Evolutionary conservation across 2,797 vertebrate genomes (phyloP).

Genomic region (Muraenolepis orangiensis): DNA sequence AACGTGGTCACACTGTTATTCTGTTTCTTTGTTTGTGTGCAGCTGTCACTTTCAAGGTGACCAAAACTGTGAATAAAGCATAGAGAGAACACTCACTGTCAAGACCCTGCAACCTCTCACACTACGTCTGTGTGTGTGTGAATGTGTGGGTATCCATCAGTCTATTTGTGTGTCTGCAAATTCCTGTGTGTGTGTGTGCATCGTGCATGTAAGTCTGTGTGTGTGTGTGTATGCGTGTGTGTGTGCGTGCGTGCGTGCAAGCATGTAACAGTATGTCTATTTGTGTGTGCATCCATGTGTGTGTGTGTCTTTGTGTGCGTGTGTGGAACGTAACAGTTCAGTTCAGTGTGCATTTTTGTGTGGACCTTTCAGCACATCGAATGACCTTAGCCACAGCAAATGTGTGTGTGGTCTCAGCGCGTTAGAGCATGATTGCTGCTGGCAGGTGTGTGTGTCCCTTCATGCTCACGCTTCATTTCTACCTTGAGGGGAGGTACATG

Average conservation of each 20-base stretch:
- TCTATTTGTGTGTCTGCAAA: background rate
- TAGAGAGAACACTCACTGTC: constrained; percentile 35
- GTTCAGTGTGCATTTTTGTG: background rate
- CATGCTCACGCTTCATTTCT: background rate
- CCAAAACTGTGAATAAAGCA: constrained; percentile 52
- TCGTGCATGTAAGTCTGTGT: background rate
- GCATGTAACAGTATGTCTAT: constrained; percentile 15
- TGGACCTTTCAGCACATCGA: background rate
- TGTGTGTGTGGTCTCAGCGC: constrained; percentile 1
- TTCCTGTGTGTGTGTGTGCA: background rate
- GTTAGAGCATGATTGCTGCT: background rate
- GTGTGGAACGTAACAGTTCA: no score
- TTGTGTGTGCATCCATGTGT: background rate
- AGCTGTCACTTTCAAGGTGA: constrained; percentile 41
- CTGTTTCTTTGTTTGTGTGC: constrained; percentile 45
- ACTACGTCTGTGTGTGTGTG: background rate
- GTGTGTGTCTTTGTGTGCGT: no score
- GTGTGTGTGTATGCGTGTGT: background rate
- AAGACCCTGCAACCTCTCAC: background rate
- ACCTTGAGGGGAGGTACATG: background rate
- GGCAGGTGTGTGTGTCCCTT: background rate
- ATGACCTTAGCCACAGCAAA: background rate
- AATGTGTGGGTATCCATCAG: background rate
- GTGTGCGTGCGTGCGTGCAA: constrained; percentile 8
- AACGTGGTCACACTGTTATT: background rate